These are phyloP conservation scores for Pollenia griseotomentosa DNA, from an alignment of 2,888 invertebrate genomes.

Conservation along the genomic window DNA sequence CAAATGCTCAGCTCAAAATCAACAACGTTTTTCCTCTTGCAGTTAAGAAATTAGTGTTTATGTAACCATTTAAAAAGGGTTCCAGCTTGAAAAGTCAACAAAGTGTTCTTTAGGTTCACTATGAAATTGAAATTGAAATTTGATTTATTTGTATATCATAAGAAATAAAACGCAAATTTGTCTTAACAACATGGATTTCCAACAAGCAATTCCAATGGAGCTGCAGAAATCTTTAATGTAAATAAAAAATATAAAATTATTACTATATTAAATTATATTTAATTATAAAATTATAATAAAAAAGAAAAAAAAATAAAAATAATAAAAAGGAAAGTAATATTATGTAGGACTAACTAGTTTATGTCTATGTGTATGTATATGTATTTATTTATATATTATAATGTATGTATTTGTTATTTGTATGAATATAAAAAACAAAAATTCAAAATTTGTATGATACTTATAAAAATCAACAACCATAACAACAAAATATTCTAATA, in stretches of 20 bases:
- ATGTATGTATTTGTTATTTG: constrained; percentile 62
- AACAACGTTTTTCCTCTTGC: constrained; percentile 42
- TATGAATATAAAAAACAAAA: constrained; percentile 49
- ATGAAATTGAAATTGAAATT: constrained; percentile 29
- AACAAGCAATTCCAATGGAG: constrained; percentile 38
- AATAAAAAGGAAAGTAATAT: constrained; percentile 55
- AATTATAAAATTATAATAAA: constrained; percentile 43
- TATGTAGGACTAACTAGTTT: constrained; percentile 69
- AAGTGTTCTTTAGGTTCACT: neutral
- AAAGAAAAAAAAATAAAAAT: constrained; percentile 49
- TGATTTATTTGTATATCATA: constrained; percentile 17
- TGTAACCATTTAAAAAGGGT: constrained; percentile 32
- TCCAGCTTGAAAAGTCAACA: constrained; percentile 25
- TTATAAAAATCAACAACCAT: constrained; percentile 34
- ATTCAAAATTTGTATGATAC: constrained; percentile 20
- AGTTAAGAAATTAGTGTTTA: constrained; percentile 38
- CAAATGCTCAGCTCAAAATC: constrained; percentile 24
- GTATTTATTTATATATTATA: constrained; percentile 67
- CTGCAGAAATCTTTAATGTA: constrained; percentile 51
- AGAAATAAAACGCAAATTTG: constrained; percentile 47
- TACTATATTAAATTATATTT: constrained; percentile 42
- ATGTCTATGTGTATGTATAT: constrained; percentile 68
- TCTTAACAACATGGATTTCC: constrained; percentile 45
- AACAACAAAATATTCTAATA: constrained; percentile 42
- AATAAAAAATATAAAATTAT: constrained; percentile 31